Conservation (phyloP, 2,888 invertebrate species). For the Elegia similella region DNA sequence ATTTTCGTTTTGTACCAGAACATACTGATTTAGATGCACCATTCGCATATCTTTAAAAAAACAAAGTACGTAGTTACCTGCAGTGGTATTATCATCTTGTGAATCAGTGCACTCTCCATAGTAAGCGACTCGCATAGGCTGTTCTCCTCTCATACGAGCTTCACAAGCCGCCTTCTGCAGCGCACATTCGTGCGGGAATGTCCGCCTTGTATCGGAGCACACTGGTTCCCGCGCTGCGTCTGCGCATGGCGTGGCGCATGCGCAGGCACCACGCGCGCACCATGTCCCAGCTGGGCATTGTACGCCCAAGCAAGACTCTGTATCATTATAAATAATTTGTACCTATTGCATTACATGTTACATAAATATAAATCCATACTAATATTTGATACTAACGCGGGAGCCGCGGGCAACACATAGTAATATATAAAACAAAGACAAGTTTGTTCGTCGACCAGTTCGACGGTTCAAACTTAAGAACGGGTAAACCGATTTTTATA, state of each 20-base stretch:
- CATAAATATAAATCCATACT: too few species aligned
- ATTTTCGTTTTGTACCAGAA: background rate
- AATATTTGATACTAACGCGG: too few species aligned
- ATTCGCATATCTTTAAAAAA: too few species aligned
- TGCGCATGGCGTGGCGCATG: constrained; percentile 90
- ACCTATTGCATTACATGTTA: too few species aligned
- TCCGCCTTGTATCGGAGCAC: constrained; percentile 88
- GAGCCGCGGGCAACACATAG: too few species aligned
- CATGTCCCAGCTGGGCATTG: constrained; percentile 90
- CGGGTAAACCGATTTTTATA: too few species aligned
- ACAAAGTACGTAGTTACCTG: constrained; percentile 34
- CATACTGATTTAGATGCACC: background rate
- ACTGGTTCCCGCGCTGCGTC: constrained; percentile 85
- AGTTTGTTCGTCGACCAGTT: too few species aligned
- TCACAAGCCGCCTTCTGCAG: constrained; percentile 88
- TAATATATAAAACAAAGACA: too few species aligned
- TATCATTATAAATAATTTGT: background rate
- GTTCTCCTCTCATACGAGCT: constrained; percentile 83
- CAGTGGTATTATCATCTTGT: constrained; percentile 79
- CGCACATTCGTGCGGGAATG: constrained; percentile 91
- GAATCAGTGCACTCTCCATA: constrained; percentile 89
- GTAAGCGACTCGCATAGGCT: constrained; percentile 81
- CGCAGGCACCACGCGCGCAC: constrained; percentile 91
- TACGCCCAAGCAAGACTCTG: constrained; percentile 89
- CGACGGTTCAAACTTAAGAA: too few species aligned